These are phyloP conservation scores for Tryphoninae sp. DNA, from an alignment of 2,888 invertebrate genomes.

Conservation along the genomic window DNA sequence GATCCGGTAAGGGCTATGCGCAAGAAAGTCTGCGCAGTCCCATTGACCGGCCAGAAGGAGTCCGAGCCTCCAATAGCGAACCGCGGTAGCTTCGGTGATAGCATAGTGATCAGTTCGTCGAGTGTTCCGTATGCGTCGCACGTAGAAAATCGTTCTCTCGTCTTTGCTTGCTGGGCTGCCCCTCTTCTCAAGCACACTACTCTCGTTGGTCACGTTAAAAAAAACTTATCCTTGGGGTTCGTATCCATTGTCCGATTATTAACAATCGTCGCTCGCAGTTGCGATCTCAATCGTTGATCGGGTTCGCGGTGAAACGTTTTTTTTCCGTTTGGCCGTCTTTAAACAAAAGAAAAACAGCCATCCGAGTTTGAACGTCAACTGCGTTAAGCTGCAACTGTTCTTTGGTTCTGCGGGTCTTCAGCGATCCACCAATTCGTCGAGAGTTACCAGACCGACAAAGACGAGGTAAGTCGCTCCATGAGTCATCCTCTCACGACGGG, in stretches of 20 bases:
- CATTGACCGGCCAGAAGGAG: conserved; percentile 76
- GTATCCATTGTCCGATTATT: conserved; percentile 2
- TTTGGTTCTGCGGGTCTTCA: conserved; percentile 72
- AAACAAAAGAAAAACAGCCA: conserved; percentile 35
- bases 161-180: conserved; percentile 5
- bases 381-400: conserved; percentile 77
- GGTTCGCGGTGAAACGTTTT: conserved; percentile 34
- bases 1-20: conserved; percentile 72
- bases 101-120: conserved; percentile 65
- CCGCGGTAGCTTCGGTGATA: conserved; percentile 76
- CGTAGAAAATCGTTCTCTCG: conserved; percentile 56
- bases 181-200: background rate
- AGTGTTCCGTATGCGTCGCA: conserved; percentile 61
- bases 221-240: conserved; percentile 38
- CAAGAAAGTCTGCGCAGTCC: conserved; percentile 76
- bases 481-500: conserved; percentile 16
- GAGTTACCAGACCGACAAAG: conserved; percentile 58
- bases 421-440: conserved; percentile 64
- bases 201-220: conserved; percentile 28
- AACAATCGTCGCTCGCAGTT: conserved; percentile 22
- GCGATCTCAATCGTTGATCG: conserved; percentile 21
- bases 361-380: conserved; percentile 47
- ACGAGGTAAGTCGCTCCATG: conserved; percentile 55
- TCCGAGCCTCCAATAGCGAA: conserved; percentile 75
- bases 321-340: background rate